Evolutionary conservation across 30 jellyfish, hydroid and myxozoan genomes (phyloP).

Genomic region (Hydra vulgaris): DNA sequence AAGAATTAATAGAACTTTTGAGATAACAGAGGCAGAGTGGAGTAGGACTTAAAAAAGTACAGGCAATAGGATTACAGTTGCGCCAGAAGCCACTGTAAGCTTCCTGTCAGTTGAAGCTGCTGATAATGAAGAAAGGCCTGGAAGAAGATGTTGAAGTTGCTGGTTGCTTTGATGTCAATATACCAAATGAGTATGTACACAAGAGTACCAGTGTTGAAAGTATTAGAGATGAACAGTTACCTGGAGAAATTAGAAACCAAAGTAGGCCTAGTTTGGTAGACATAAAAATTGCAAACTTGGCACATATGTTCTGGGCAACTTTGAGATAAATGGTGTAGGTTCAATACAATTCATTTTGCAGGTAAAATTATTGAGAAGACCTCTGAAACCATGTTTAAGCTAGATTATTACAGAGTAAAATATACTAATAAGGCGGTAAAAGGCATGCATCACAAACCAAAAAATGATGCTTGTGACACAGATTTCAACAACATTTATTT

Average conservation of each 20-base stretch:
- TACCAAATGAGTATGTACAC: not conserved
- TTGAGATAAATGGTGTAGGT: not conserved
- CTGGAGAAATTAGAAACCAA: not conserved
- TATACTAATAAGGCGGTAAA: not conserved
- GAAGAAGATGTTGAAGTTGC: not conserved
- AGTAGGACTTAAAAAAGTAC: not conserved
- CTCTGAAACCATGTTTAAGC: not conserved
- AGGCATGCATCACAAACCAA: not conserved
- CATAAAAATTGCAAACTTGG: not conserved
- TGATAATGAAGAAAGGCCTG: not conserved
- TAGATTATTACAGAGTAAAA: not conserved
- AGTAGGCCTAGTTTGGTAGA: not conserved
- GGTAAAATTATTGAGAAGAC: not conserved
- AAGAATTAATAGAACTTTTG: not conserved
- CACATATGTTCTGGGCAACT: not conserved
- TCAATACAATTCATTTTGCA: not conserved
- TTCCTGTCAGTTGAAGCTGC: not conserved
- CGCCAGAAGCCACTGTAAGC: not conserved
- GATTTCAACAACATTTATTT: not conserved
- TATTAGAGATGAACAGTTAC: not conserved
- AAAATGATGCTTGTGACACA: not conserved
- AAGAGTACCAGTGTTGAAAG: not conserved
- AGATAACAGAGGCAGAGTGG: not conserved
- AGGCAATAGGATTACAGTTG: not conserved
- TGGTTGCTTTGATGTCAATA: not conserved